These are phyloP conservation scores for Nomia melanderi DNA, from an alignment of 1,140 invertebrate species.

Conservation along the genomic window DNA sequence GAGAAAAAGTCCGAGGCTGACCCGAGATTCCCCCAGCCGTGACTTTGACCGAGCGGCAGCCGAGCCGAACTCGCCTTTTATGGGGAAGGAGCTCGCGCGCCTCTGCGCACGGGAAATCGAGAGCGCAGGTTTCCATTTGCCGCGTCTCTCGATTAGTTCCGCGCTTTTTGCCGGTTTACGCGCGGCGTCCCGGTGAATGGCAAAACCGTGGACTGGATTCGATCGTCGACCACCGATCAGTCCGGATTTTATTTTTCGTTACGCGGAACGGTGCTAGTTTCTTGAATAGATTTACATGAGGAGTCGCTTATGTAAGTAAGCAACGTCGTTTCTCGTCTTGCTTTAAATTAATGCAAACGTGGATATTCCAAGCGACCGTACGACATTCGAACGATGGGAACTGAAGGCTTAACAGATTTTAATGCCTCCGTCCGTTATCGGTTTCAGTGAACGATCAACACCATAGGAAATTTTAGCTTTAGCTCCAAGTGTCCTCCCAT, in stretches of 20 bases:
- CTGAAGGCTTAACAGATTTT: too few relatives aligned
- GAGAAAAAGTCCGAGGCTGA: neutral
- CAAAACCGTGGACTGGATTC: neutral
- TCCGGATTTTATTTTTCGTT: neutral
- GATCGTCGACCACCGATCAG: neutral
- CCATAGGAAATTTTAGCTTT: too few relatives aligned
- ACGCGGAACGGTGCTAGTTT: neutral
- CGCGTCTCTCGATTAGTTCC: constrained; percentile 5
- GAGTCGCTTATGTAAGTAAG: neutral
- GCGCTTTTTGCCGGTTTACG: neutral
- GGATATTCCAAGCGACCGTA: too few relatives aligned
- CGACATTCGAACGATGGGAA: too few relatives aligned
- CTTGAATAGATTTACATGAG: neutral
- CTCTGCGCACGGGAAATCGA: neutral
- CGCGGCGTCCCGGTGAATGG: neutral
- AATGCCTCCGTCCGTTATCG: too few relatives aligned
- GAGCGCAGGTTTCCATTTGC: constrained; percentile 3
- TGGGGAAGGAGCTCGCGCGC: neutral
- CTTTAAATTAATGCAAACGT: neutral
- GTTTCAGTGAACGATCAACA: too few relatives aligned
- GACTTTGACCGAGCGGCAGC: neutral
- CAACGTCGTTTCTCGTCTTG: neutral
- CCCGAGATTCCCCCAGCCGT: neutral
- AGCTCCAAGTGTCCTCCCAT: too few relatives aligned
- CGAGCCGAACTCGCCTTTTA: neutral